These are phyloP conservation scores for Chaunax sp. DNA, from an alignment of 2,797 vertebrate species.

Conservation along the genomic window DNA sequence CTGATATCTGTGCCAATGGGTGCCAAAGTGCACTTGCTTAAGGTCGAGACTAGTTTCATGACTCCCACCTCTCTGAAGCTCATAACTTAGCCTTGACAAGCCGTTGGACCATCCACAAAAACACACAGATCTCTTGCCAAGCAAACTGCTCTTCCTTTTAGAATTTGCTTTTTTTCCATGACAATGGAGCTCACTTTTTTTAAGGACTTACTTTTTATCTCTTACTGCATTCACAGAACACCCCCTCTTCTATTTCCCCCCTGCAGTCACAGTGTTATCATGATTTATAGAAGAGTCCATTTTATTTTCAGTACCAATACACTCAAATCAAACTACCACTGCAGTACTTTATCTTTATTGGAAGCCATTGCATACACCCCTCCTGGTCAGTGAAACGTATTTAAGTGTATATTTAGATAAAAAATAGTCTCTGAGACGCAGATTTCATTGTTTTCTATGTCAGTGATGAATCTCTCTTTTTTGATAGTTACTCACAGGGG, in stretches of 20 bases:
- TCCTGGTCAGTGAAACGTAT: constrained; percentile 81
- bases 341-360: constrained; percentile 80
- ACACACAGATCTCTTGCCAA: too few species aligned
- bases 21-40: too few species aligned
- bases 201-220: constrained; percentile 75
- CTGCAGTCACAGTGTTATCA: constrained; percentile 71
- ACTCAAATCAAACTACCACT: constrained; percentile 77
- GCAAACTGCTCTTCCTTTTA: constrained; percentile 38
- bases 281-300: constrained; percentile 82
- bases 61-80: too few species aligned
- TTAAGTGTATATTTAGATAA: constrained; percentile 82
- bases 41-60: too few species aligned
- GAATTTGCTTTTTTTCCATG: constrained; percentile 48
- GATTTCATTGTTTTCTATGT: constrained; percentile 82
- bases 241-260: constrained; percentile 63
- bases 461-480: constrained; percentile 82
- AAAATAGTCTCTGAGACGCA: constrained; percentile 73
- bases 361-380: constrained; percentile 68
- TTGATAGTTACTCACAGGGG: constrained; percentile 69
- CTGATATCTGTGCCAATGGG: too few species aligned
- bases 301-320: constrained; percentile 76
- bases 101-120: too few species aligned
- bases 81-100: too few species aligned
- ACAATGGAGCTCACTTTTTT: constrained; percentile 80
- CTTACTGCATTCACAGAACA: constrained; percentile 69